Percentiles rank a stretch among this genome's conserved stretches.
Evolutionary conservation across 2,888 invertebrate genomes (phyloP).

Genomic region (Troides aeacus): DNA sequence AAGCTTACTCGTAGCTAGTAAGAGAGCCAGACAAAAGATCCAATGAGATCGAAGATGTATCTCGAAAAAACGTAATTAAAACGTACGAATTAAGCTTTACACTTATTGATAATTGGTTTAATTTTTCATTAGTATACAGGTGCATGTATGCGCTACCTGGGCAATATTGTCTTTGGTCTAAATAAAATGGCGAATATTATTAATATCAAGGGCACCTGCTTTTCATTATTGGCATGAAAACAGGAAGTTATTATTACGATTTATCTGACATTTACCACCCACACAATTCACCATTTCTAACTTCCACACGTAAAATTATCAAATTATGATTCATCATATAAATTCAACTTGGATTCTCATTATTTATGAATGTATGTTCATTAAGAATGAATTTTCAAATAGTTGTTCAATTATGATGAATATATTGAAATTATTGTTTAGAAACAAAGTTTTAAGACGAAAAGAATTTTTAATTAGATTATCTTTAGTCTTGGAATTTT

Average conservation of each 20-base stretch:
- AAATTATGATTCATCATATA: neutral
- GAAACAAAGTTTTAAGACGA: too few relatives aligned
- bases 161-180: neutral
- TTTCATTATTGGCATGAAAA: conserved; percentile 18
- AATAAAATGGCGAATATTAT: neutral
- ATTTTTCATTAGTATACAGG: too few relatives aligned
- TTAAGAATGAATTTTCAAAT: neutral
- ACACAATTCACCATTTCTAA: neutral
- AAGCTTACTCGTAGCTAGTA: too few relatives aligned
- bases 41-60: too few relatives aligned
- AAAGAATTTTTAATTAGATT: too few relatives aligned
- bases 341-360: neutral
- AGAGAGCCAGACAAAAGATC: too few relatives aligned
- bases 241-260: conserved; percentile 13
- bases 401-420: neutral
- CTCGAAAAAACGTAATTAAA: too few relatives aligned
- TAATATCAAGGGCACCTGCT: conserved; percentile 13
- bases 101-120: too few relatives aligned
- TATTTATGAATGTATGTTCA: neutral
- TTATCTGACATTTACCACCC: conserved; percentile 17
- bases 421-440: neutral
- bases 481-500: too few relatives aligned
- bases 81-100: too few relatives aligned
- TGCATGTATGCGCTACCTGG: neutral
- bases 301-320: neutral